Conservation (phyloP, 64 coral and sea anemone genomes). For the Dendronephthya gigantea region DNA sequence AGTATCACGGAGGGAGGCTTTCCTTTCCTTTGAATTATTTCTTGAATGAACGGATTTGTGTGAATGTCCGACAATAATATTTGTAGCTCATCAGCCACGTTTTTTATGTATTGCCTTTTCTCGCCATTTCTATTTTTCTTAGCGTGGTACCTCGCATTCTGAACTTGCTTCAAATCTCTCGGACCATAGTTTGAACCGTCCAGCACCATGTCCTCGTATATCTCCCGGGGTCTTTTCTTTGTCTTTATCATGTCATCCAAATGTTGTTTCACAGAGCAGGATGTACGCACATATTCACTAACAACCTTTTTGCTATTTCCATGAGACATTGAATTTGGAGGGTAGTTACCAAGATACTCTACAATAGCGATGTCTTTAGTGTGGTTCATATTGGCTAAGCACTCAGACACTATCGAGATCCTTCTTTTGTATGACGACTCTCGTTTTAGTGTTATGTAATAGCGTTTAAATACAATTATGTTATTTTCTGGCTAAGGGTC, state of each 20-base stretch:
- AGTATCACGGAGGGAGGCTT: not conserved
- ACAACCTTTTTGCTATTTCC: not conserved
- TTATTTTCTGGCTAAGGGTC: not conserved
- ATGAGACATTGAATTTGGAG: not conserved
- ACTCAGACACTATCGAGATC: not conserved
- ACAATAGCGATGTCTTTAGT: not conserved
- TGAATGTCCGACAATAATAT: not conserved
- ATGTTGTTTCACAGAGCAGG: not conserved
- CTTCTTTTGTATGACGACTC: not conserved
- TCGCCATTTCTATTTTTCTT: not conserved
- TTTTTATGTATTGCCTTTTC: not conserved
- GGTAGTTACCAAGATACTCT: not conserved
- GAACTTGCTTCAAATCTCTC: not conserved
- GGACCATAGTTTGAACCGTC: not conserved
- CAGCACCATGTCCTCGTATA: not conserved
- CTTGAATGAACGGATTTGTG: not conserved
- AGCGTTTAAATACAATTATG: not conserved
- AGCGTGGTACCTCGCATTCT: not conserved
- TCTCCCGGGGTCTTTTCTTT: not conserved
- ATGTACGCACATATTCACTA: not conserved
- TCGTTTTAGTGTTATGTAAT: not conserved
- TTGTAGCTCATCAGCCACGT: not conserved
- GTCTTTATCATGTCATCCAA: not conserved
- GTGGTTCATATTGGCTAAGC: not conserved
- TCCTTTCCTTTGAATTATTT: not conserved